Percentiles rank a stretch among this genome's conserved stretches.
Conservation (phyloP, 2,113 vertebrate species). For the Pachyramphus minor region DNA sequence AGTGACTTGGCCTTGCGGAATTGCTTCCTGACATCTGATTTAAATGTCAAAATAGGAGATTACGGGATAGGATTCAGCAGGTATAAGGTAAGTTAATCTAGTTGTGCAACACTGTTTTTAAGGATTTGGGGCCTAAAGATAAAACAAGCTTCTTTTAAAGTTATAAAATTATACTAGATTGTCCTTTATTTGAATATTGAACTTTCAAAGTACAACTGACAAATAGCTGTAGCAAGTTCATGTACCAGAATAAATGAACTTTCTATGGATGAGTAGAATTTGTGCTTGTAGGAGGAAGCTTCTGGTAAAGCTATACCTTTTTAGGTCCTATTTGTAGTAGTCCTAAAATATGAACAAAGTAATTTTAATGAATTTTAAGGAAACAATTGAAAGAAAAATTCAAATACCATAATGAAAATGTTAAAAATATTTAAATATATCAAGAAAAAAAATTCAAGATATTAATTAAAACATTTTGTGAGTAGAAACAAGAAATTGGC, state of each 20-base stretch:
- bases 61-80: slow-evolving; percentile 91
- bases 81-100: slow-evolving; percentile 83
- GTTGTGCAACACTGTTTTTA: background rate
- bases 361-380: background rate
- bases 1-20: slow-evolving; percentile 95
- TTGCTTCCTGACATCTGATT: slow-evolving; percentile 92
- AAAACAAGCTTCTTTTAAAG: background rate
- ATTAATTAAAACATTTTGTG: background rate
- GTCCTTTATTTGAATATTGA: background rate
- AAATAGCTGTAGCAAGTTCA: background rate
- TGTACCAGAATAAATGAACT: background rate
- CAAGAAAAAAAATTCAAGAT: background rate
- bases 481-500: background rate
- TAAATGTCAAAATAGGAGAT: slow-evolving; percentile 96
- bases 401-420: background rate
- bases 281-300: background rate
- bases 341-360: background rate
- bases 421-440: background rate
- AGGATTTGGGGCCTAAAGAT: background rate
- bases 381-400: background rate
- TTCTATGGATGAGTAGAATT: background rate
- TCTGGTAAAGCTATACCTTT: background rate
- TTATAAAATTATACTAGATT: background rate
- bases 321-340: background rate
- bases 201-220: background rate